A percentile compares a stretch with the other conserved stretches of the same genome.
phyloP scores from a whole-genome alignment of 2,113 vertebrate species.

The Sinocyclocheilus grahami region DNA sequence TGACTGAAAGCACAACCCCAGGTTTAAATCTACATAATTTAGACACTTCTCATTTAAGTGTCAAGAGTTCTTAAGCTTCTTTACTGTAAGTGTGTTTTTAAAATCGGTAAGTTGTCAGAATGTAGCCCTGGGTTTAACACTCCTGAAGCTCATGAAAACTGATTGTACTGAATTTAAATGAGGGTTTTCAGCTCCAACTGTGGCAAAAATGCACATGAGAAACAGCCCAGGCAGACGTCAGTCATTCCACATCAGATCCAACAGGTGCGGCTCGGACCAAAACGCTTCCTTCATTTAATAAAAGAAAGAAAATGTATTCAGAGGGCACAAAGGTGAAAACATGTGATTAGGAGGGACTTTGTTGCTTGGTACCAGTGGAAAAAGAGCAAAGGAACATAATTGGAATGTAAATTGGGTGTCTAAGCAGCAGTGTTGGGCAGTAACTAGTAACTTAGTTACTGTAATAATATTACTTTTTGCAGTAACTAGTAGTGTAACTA shows the following conservation, averaged over 20 bases:
- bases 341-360: slow-evolving; percentile 36
- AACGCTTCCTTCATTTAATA: slow-evolving; percentile 6
- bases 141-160: slow-evolving; percentile 13
- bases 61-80: slow-evolving; percentile 7
- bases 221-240: slow-evolving; percentile 16
- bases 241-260: slow-evolving; percentile 4
- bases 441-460: too few species aligned
- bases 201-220: background rate
- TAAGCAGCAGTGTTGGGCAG: background rate
- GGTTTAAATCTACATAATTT: slow-evolving; percentile 9
- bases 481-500: too few species aligned
- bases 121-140: background rate
- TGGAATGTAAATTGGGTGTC: slow-evolving; percentile 41
- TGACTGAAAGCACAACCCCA: background rate
- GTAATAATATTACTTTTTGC: too few species aligned
- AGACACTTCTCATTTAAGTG: background rate
- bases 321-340: slow-evolving; percentile 36
- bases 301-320: slow-evolving; percentile 24
- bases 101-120: slow-evolving; percentile 4
- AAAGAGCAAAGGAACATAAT: slow-evolving; percentile 25
- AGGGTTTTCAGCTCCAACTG: slow-evolving; percentile 15
- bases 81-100: slow-evolving; percentile 6
- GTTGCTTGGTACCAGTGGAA: slow-evolving; percentile 32
- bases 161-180: slow-evolving; percentile 31
- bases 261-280: slow-evolving; percentile 4